Percentiles rank a stretch among this genome's conserved stretches.
Evolutionary conservation across 1,140 invertebrate species (phyloP).

Genomic region (Gryllus bimaculatus): DNA sequence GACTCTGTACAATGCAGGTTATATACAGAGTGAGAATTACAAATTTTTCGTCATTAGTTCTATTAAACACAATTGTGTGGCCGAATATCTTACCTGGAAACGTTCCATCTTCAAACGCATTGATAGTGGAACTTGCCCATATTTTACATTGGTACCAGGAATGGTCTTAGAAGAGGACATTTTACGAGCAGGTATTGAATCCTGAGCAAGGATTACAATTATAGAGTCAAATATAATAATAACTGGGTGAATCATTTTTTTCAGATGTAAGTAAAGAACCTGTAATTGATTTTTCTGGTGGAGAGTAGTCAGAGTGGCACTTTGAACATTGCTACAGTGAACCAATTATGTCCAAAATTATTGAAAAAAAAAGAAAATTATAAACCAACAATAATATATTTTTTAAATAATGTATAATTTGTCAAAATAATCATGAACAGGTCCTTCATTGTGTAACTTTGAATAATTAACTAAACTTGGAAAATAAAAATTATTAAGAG

Average conservation of each 20-base stretch:
- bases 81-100: background rate
- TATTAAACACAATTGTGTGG: background rate
- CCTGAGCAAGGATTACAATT: slow-evolving; percentile 6
- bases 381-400: background rate
- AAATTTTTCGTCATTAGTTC: no score
- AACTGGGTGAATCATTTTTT: background rate
- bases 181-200: background rate
- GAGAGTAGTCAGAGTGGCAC: background rate
- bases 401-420: background rate
- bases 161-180: background rate
- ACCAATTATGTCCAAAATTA: background rate
- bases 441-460: background rate
- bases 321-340: background rate
- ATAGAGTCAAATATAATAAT: slow-evolving; percentile 9
- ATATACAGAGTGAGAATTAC: no score
- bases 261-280: background rate
- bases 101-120: background rate
- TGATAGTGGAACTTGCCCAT: background rate
- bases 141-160: background rate
- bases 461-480: background rate
- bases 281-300: no score
- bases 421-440: background rate
- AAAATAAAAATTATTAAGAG: background rate
- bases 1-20: no score
- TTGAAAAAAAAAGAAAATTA: background rate